Evolutionary conservation across 2,797 vertebrate genomes (phyloP).

Genomic region (Chelmon rostratus): DNA sequence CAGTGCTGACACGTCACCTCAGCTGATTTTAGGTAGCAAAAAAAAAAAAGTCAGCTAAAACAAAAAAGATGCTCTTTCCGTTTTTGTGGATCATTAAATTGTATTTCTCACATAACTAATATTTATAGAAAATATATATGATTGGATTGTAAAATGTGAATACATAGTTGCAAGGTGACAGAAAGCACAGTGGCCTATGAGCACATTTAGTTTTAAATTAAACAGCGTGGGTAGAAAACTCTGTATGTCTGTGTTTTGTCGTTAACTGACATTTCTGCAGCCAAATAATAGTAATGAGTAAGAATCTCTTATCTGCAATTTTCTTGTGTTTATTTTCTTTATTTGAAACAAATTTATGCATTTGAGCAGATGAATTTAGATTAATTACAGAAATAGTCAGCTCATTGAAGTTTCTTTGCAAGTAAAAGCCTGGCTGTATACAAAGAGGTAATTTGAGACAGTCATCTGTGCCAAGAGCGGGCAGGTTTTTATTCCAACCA

Average conservation of each 20-base stretch:
- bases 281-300: not conserved
- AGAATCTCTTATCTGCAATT: not conserved
- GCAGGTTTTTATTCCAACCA: constrained; percentile 16
- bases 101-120: not conserved
- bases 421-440: not conserved
- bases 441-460: not conserved
- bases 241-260: not conserved
- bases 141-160: not conserved
- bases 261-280: not conserved
- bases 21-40: not conserved
- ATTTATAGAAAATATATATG: constrained; percentile 4
- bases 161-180: not conserved
- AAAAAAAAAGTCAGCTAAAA: constrained; percentile 4
- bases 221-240: not conserved
- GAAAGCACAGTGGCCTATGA: not conserved
- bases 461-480: constrained; percentile 12
- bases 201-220: not conserved
- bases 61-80: not conserved
- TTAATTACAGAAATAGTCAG: not conserved
- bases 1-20: constrained; percentile 33
- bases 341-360: not conserved
- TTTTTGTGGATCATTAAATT: not conserved
- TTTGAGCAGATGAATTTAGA: not conserved
- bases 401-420: not conserved
- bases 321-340: not conserved